Conservation (phyloP, 1,140 invertebrate genomes). For the Zeugodacus cucurbitae region DNA sequence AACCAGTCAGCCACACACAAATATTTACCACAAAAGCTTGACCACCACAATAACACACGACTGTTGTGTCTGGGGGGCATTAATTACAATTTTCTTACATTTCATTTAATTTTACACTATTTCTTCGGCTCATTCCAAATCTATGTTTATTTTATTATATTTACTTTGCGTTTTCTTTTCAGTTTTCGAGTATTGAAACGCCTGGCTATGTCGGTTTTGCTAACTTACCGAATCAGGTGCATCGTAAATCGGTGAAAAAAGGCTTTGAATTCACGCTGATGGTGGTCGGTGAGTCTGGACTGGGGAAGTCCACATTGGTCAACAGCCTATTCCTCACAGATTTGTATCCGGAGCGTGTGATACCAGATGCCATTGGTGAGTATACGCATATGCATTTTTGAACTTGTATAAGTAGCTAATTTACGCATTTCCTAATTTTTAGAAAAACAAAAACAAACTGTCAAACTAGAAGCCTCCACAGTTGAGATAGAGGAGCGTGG, state of each 20-base stretch:
- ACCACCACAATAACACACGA: not conserved
- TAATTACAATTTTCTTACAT: slow-evolving; percentile 23
- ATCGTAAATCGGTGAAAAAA: slow-evolving; percentile 96
- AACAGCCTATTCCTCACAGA: slow-evolving; percentile 98
- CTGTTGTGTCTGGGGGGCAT: not conserved
- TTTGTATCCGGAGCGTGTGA: slow-evolving; percentile 88
- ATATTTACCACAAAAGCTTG: not conserved
- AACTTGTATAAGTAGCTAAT: not conserved
- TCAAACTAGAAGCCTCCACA: slow-evolving; percentile 89
- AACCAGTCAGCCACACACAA: not conserved
- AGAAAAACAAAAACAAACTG: slow-evolving; percentile 91
- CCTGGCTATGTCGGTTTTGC: slow-evolving; percentile 93
- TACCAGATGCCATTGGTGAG: slow-evolving; percentile 85
- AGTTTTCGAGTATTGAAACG: slow-evolving; percentile 85
- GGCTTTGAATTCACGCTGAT: slow-evolving; percentile 98
- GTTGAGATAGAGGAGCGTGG: slow-evolving; percentile 95
- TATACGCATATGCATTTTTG: slow-evolving; percentile 49
- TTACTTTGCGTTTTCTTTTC: slow-evolving; percentile 12
- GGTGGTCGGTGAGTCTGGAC: slow-evolving; percentile 96
- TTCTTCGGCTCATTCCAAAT: not conserved
- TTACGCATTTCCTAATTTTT: not conserved
- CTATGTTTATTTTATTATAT: not conserved
- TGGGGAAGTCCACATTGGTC: slow-evolving; percentile 98
- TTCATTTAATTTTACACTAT: not conserved
- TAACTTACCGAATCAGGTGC: slow-evolving; percentile 96